Base-by-base conservation (phyloP, 2,888 invertebrate genomes). In the Erannis defoliaria region DNA sequence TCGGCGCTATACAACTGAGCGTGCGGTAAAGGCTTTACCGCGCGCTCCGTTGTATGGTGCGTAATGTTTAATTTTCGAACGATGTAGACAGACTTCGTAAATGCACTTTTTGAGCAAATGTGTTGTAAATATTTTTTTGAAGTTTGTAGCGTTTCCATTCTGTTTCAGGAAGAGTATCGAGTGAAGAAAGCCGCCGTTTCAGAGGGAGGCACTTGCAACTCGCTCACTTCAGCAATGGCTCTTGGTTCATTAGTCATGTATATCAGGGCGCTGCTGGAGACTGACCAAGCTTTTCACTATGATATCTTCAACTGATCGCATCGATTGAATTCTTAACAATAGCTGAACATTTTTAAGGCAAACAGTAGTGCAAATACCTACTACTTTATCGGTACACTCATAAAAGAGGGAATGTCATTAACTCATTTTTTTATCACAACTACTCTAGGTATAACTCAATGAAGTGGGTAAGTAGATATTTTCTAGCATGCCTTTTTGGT, bases 271-370 rank as follows among this genome's bases (percentile, higher is more conserved):
- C 72, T 93, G 2, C 71, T 92, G 35, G 92, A 93, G 68, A 89
- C 91, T 0, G 92, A 93, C 66, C 90, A 90, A 68, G 90, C 92
- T 1, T 93, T 93, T 65, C 92, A 93, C 64, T 93, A 93, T 56
- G 92, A 92, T 64, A 83, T 91, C 1, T 71, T 92, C 18, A 74
- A 73, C 5, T 90, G 75, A 77, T 35, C 14, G 49, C 5, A 19
- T 35, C 8, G 2, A 19, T 35, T 35, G 0, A 23, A 6, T 42
- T 42, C 12, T 4, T 51, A 23, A 29, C 2, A 38, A 33, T 37
- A 38, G 8, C 5, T 23, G 19, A 19, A 12, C n/a, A 26, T 45
- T 14, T 16, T 26, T 9, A 16, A 14, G 35, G 9, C n/a, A 26
- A 26, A 26, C 26, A n/a, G n/a, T n/a, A n/a, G n/a, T n/a, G n/a